phyloP scores from a whole-genome alignment of 2,113 vertebrate species.

The Gymnocephalus cernua region DNA sequence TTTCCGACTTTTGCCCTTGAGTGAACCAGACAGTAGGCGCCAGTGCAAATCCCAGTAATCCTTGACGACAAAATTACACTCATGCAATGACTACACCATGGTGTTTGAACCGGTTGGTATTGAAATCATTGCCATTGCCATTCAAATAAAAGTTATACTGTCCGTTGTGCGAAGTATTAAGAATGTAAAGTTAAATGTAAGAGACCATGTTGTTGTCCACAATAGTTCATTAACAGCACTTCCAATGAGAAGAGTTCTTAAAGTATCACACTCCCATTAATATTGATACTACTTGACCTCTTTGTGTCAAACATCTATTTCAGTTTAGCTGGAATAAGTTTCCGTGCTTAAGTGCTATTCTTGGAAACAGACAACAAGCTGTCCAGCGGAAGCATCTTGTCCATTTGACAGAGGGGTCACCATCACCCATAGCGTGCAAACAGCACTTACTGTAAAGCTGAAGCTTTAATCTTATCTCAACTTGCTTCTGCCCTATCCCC shows the following conservation, averaged over 20 bases:
- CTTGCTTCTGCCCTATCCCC: slow-evolving; percentile 39
- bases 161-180: not conserved
- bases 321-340: slow-evolving; percentile 11
- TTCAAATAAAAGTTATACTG: not conserved
- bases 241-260: slow-evolving; percentile 32
- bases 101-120: not conserved
- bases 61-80: slow-evolving; percentile 58
- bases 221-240: slow-evolving; percentile 41
- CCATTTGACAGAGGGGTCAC: slow-evolving; percentile 38
- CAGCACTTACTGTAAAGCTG: slow-evolving; percentile 44
- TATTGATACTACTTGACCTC: slow-evolving; percentile 15
- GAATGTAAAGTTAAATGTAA: not conserved
- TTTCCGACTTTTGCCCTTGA: slow-evolving; percentile 45
- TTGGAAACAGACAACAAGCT: slow-evolving; percentile 31
- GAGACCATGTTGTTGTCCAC: not conserved
- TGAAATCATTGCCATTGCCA: not conserved
- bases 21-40: slow-evolving; percentile 36
- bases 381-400: slow-evolving; percentile 20
- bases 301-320: slow-evolving; percentile 38
- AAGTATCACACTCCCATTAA: not conserved
- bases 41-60: slow-evolving; percentile 68
- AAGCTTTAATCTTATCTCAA: slow-evolving; percentile 71
- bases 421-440: slow-evolving; percentile 40
- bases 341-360: slow-evolving; percentile 16
- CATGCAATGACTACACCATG: not conserved